Conservation (phyloP, 2,113 vertebrate species). For the Paratilapia polleni region DNA sequence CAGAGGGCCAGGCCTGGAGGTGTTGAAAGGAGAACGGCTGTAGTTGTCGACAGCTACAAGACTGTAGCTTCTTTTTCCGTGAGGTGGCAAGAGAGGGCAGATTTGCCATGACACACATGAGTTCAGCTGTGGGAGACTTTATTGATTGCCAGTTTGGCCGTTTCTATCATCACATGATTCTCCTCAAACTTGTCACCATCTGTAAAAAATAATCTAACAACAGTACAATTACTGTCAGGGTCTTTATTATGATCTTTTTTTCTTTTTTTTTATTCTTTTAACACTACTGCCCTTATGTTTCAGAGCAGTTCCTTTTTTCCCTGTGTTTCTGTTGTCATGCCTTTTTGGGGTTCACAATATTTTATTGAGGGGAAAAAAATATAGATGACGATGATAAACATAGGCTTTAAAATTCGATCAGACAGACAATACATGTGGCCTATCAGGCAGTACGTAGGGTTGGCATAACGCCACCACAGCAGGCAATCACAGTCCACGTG, state of each 20-base stretch:
- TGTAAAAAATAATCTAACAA: neutral
- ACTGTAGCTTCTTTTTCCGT: slow-evolving; percentile 8
- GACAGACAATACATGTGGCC: no score
- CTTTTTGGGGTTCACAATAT: no score
- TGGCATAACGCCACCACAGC: no score
- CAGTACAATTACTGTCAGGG: neutral
- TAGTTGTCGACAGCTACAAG: slow-evolving; percentile 55
- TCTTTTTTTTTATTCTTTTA: neutral
- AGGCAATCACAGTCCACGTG: no score
- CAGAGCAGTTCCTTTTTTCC: neutral
- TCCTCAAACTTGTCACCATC: neutral
- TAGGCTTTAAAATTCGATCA: no score
- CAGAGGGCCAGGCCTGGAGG: slow-evolving; percentile 59
- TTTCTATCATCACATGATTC: neutral
- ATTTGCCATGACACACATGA: neutral
- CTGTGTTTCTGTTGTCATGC: neutral
- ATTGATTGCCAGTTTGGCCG: slow-evolving; percentile 1
- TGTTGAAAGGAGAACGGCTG: slow-evolving; percentile 57
- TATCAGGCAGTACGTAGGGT: no score
- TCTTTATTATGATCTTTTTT: neutral
- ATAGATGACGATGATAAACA: no score
- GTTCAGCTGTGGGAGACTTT: neutral
- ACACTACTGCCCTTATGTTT: neutral
- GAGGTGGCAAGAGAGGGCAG: neutral
- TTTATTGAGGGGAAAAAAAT: no score